These are phyloP conservation scores for Motacilla alba DNA, from an alignment of 2,113 vertebrate species.

Conservation along the genomic window DNA sequence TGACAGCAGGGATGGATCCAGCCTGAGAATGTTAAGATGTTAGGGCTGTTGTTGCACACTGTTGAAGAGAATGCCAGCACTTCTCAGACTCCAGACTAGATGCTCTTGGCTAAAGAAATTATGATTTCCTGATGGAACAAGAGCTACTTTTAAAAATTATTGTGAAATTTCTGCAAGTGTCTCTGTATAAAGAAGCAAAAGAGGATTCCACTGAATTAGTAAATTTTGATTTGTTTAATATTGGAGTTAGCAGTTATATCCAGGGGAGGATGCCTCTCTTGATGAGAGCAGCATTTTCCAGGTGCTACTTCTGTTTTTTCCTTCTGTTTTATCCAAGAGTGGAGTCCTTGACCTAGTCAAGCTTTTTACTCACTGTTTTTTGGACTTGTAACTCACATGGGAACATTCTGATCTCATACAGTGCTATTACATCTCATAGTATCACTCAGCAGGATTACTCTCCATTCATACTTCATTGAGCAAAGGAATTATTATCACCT, in stretches of 20 bases:
- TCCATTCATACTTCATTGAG: background rate
- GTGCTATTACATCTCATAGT: background rate
- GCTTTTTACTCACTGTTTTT: background rate
- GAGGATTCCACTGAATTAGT: background rate
- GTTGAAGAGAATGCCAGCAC: background rate
- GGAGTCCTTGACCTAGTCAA: background rate
- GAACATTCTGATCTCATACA: background rate
- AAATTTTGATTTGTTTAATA: background rate
- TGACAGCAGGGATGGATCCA: background rate
- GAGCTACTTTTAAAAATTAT: background rate
- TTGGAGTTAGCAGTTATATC: background rate
- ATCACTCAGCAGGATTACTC: background rate
- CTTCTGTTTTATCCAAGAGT: background rate
- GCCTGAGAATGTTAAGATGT: background rate
- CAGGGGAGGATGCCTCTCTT: background rate
- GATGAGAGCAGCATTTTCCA: background rate
- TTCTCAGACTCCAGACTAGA: background rate
- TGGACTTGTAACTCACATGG: background rate
- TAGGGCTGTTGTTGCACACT: background rate
- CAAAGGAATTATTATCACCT: background rate
- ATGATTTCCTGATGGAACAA: background rate
- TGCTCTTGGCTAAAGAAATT: background rate
- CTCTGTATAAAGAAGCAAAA: background rate
- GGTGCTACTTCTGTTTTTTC: background rate
- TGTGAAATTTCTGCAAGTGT: background rate